Conservation (phyloP, 2,888 invertebrate species). For the Clitarchus hookeri region DNA sequence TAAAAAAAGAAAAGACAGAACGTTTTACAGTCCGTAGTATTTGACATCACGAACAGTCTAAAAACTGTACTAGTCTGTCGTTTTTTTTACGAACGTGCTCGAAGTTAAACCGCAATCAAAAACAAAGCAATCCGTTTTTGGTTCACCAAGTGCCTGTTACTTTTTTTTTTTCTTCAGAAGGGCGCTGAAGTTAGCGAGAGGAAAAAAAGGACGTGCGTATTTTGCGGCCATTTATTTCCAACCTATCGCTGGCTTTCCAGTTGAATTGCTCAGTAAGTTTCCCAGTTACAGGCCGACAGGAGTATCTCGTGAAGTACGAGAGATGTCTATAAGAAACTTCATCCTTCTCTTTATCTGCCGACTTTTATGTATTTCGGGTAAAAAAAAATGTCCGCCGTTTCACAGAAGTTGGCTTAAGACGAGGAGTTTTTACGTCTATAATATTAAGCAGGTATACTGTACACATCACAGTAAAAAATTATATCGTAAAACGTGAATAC, state of each 20-base stretch:
- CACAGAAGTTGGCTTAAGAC: too few species aligned
- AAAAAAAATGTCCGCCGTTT: too few species aligned
- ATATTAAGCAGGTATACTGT: too few species aligned
- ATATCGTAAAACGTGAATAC: too few species aligned
- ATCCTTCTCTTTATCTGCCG: not conserved
- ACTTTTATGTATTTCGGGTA: not conserved
- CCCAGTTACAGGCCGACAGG: not conserved
- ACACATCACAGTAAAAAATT: too few species aligned
- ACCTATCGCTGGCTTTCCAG: slow-evolving; percentile 3
- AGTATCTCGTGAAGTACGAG: not conserved
- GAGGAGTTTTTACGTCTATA: too few species aligned
- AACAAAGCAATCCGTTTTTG: not conserved
- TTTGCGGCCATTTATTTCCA: not conserved
- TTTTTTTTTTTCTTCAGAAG: not conserved
- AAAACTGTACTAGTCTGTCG: too few species aligned
- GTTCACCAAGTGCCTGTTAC: not conserved
- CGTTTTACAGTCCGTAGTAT: too few species aligned
- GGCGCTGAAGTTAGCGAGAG: not conserved
- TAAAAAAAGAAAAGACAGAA: too few species aligned
- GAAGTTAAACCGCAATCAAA: not conserved
- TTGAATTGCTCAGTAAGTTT: not conserved
- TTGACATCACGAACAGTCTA: too few species aligned
- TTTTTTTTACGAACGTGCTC: not conserved
- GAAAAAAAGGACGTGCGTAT: not conserved
- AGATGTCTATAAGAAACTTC: not conserved